A percentile compares a stretch with the other conserved stretches of the same genome.
Conservation (phyloP, 92 coral and sea anemone genomes). For the Plumapathes pennacea region DNA sequence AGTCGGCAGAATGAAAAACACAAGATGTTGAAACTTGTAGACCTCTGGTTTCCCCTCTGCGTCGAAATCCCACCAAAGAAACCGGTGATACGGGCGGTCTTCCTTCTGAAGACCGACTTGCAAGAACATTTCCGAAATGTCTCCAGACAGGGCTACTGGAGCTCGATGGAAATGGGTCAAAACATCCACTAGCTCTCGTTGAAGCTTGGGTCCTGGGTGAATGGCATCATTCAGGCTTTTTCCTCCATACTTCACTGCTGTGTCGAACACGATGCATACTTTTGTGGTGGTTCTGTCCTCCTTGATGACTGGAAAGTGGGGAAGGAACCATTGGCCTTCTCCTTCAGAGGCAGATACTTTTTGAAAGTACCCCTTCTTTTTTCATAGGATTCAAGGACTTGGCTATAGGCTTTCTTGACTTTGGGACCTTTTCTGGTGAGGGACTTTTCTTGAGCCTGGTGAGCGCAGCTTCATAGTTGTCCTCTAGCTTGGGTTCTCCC, state of each 20-base stretch:
- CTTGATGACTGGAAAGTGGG: slow-evolving; percentile 20
- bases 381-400: slow-evolving; percentile 6
- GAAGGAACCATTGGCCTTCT: slow-evolving; percentile 34
- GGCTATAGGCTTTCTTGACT: slow-evolving; percentile 2
- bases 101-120: slow-evolving; percentile 12
- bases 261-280: slow-evolving; percentile 18
- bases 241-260: slow-evolving; percentile 14
- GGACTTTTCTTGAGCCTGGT: slow-evolving; percentile 4
- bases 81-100: slow-evolving; percentile 21
- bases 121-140: slow-evolving; percentile 22
- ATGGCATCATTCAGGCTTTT: slow-evolving; percentile 23
- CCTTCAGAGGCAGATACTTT: no score
- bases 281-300: slow-evolving; percentile 34
- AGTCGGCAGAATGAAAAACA: no score
- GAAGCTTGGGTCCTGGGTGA: slow-evolving; percentile 35
- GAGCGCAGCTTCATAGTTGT: slow-evolving; percentile 15
- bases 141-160: slow-evolving; percentile 34
- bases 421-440: background rate
- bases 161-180: slow-evolving; percentile 27
- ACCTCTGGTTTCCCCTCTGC: slow-evolving; percentile 5
- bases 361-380: slow-evolving; percentile 9
- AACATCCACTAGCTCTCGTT: slow-evolving; percentile 33
- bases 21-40: slow-evolving; percentile 13
- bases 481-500: no score
- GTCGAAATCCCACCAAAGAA: slow-evolving; percentile 13